These are phyloP conservation scores for Microtus ochrogaster DNA, from an alignment of 2,113 vertebrate genomes.

Conservation along the genomic window DNA sequence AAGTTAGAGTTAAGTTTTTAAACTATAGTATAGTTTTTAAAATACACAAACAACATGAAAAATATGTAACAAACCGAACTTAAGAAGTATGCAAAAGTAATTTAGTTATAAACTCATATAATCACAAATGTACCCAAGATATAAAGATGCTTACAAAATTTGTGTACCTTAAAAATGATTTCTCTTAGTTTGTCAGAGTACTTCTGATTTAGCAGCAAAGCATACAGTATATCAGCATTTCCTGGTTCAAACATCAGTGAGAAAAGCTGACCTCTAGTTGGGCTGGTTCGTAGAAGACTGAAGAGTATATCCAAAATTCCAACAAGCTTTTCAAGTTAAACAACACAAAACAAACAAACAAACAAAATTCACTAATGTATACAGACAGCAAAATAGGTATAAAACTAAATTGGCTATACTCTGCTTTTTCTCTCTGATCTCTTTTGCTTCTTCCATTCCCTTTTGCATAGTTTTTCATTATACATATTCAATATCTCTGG, in stretches of 20 bases:
- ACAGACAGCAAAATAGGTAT: slow-evolving; percentile 16
- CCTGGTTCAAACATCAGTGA: slow-evolving; percentile 96
- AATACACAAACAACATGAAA: slow-evolving; percentile 55
- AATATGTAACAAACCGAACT: slow-evolving; percentile 35
- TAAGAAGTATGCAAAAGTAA: not conserved
- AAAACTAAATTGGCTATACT: slow-evolving; percentile 4
- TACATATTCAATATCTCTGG: not conserved
- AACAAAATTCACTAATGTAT: not conserved
- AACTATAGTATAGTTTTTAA: not conserved
- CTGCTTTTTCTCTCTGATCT: not conserved
- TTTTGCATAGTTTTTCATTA: not conserved
- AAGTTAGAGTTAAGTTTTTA: not conserved
- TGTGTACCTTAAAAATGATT: slow-evolving; percentile 95
- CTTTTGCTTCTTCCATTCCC: not conserved
- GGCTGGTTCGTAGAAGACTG: slow-evolving; percentile 92
- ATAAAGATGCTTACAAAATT: slow-evolving; percentile 44
- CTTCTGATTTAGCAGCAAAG: slow-evolving; percentile 93
- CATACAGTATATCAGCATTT: slow-evolving; percentile 95
- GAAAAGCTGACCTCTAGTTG: slow-evolving; percentile 95
- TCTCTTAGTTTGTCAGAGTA: slow-evolving; percentile 94
- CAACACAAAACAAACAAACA: slow-evolving; percentile 56
- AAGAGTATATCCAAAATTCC: slow-evolving; percentile 93
- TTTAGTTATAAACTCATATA: slow-evolving; percentile 55
- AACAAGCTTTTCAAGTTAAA: slow-evolving; percentile 89
- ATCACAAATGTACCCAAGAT: slow-evolving; percentile 32